Base-by-base conservation (phyloP, 2,113 vertebrate species). In the Craseonycteris thonglongyai region DNA sequence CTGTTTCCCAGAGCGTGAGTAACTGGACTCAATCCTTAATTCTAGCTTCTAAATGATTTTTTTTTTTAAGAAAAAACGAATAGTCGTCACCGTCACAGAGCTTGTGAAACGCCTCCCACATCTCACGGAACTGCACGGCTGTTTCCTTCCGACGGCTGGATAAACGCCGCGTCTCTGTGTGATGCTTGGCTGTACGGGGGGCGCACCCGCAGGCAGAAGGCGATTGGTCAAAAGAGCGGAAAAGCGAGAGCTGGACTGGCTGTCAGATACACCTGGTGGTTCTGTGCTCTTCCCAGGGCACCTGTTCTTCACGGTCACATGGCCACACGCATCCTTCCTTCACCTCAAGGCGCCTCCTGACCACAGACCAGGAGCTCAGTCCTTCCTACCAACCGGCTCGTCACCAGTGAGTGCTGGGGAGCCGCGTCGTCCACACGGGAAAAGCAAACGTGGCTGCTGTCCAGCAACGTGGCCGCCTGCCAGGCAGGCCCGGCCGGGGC, bases 231-330 rank as follows among this genome's bases (percentile, higher is more conserved):
- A 35, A n/a, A 18, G 33, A 47, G 68, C 4, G 0, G 21, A 24
- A 1, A 12, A 2, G 19, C 26, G 26, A 0, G 7, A 8, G 0
- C 11, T 8, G 4, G 38, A 24, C 2, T 0, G 26, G 14, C 58
- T 1, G 0, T 0, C 24, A n/a, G 68, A 40, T 11, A 1, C 28
- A 40, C 3, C 8, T 1, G 2, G 3, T 0, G 49, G 49, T 51
- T 30, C 65, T 15, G 4, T 3, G 2, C 7, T 12, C 72, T 66
- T 58, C 40, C 19, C 0, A 0, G 8, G 30, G 47, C 65, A 11
- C 5, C 30, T 68, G 35, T 21, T 10, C 9, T 35, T n/a, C 45
- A 5, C 6, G 1, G 9, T 35, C 13, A 12, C 3, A 7, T 11
- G 3, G n/a, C 26, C 42, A 22, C 0, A 0, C 22, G 21, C 28